Evolutionary conservation across 2,113 vertebrate genomes (phyloP), one percentile per base, ranked within the genome.

Genomic region (Hemiprocne comata): DNA sequence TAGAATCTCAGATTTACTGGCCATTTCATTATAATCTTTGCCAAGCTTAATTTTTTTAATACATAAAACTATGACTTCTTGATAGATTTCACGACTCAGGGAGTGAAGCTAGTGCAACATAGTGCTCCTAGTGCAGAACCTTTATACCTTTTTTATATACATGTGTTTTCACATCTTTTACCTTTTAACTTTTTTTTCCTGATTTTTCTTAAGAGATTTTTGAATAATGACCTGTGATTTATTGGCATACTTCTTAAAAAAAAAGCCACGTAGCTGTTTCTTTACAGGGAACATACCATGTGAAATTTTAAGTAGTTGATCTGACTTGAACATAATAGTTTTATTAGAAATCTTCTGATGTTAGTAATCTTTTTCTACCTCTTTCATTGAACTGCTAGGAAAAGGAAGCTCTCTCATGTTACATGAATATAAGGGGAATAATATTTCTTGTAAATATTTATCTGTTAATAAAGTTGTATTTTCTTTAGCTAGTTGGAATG

Each of bases 141-240:
- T 17, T 24, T 58, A 42, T 42, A 13, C 40, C 40, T 42, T 42
- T 42, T 42, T 14, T n/a, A n/a, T n/a, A n/a, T n/a, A n/a, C n/a
- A n/a, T n/a, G n/a, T n/a, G n/a, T 36, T 17, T 13, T 23, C 13
- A 51, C 23, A 10, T 16, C 17, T 40, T 40, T 20, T 71, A 51
- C 44, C 42, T 42, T 46, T 46, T 46, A 50, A 50, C 21, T 13
- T 50, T 25, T 50, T 50, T 23, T 23, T 50, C 48, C 48, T 46
- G 19, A 46, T 20, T 76, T 36, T 73, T 29, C 29, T 14, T 2
- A 25, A 42, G 28, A 34, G 9, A 66, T 1, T 72, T 85, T 33
- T 95, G 92, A 95, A 77, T 90, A 96, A 95, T 91, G 80, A 70
- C 26, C 79, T 75, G 26, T 85, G 72, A 93, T 87, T 96, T 96